Base-by-base conservation (phyloP, 2,113 vertebrate genomes). In the Nipponia nippon region DNA sequence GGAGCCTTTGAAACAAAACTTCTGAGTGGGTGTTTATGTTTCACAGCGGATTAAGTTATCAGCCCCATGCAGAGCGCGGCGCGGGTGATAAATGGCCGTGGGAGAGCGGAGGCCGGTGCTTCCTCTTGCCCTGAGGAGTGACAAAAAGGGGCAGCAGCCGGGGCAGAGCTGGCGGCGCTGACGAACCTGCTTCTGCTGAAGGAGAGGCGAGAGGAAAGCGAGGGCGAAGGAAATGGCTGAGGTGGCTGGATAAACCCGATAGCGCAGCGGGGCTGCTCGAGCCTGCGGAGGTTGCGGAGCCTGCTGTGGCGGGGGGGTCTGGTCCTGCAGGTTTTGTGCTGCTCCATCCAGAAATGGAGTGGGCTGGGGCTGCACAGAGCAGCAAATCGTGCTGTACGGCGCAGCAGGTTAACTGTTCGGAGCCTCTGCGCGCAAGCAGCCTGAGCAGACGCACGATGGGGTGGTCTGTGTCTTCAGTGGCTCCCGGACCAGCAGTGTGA, bases 401-500 rank as follows among this genome's bases (percentile, higher is more conserved):
- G 13, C 82, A 52, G 32, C 16, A 7, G 49, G 32, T 15, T 9
- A 30, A 9, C 12, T 14, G 16, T 18, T 61, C 5, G 1, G 15
- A 52, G 32, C 67, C 47, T 36, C 30, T 19, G 2, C 36, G 8
- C 9, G 0, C 15, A 5, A 8, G 8, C 25, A 16, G 38, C 7
- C 8, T 2, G 46, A 36, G 46, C 56, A 19, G 81, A 16, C 1
- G 0, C 5, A 0, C 3, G 47, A 8, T 7, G 19, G 25, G 36
- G 25, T 3, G 3, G 36, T 23, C 19, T 36, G 47, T 7, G 30
- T 53, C 47, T 44, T 53, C 58, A 7, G 38, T 4, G 4, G 18
- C 58, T 32, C 27, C 58, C 11, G 49, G 27, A 7, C 9, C 34
- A 11, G 69, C 10, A 3, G 36, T 6, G 47, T 36, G 32, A 14